Base-by-base conservation (phyloP, 2,113 vertebrate genomes). In the Eclectus roratus region DNA sequence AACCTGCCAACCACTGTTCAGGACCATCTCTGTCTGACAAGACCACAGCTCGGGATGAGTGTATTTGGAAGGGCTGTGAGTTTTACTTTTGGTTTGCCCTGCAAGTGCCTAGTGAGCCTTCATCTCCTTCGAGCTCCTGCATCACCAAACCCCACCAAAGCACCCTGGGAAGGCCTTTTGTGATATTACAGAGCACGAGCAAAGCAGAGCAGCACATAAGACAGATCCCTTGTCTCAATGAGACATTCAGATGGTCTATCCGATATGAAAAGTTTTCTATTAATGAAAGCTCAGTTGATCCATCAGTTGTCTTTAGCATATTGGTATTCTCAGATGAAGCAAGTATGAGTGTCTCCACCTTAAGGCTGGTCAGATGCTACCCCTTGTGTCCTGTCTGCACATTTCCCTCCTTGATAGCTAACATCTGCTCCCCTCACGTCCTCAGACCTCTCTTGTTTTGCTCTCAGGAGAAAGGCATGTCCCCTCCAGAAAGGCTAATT, bases 401-500 rank as follows among this genome's bases (percentile, higher is more conserved):
- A 65, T 20, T 79, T 94, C 70, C 52, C 39, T 89, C 72, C 56
- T 71, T 31, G n/a, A 70, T 17, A n/a, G 47, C 52, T 93, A 72
- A 86, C 92, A 93, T 96, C 85, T 96, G 93, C 86, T 94, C 27
- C 66, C 61, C 86, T 94, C 37, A 73, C 28, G 8, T 81, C 90
- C 73, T 91, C 80, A 33, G 61, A 41, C 33, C 46, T 79, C 79
- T 77, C 69, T 79, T 77, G 31, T 84, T 93, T 84, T 92, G 65
- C 61, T 96, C 90, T 93, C 80, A 76, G 86, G 80, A 88, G 91
- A 96, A 89, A 92, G 80, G 80, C 86, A 94, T 82, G 70, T 92
- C 77, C 80, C 61, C 80, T 87, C 80, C 91, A 90, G 83, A 76
- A 94, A 37, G 80, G 92, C 76, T 95, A 72, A 94, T 93, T 95